Evolutionary conservation across 2,113 vertebrate species (phyloP).

Genomic region (Dipodomys merriami): DNA sequence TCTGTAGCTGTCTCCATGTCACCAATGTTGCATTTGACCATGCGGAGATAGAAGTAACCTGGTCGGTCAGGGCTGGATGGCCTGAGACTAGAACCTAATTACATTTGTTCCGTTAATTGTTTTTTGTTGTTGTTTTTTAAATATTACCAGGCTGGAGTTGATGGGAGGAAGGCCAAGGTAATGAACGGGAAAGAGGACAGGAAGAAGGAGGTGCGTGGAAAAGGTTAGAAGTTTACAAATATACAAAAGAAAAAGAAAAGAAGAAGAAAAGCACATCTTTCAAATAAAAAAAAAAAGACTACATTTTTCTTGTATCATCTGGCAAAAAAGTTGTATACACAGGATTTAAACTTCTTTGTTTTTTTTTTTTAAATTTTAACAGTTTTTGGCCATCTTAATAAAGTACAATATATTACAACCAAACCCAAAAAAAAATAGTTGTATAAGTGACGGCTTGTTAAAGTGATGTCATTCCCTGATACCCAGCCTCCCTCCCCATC

Average conservation of each 20-base stretch:
- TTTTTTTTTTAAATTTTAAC: conserved; percentile 85
- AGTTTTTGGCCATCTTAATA: conserved; percentile 93
- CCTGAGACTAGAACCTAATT: conserved; percentile 15
- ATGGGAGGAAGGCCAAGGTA: conserved; percentile 49
- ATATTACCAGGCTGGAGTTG: conserved; percentile 28
- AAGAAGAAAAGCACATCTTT: conserved; percentile 84
- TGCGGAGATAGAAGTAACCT: not conserved
- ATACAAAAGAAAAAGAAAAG: conserved; percentile 89
- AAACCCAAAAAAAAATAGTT: conserved; percentile 86
- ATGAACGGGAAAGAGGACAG: conserved; percentile 51
- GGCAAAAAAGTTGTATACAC: conserved; percentile 86
- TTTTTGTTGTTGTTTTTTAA: not conserved
- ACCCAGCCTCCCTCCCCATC: conserved; percentile 77
- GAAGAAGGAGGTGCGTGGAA: conserved; percentile 78
- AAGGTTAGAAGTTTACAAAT: conserved; percentile 90
- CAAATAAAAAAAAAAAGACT: conserved; percentile 81
- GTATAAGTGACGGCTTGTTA: conserved; percentile 83
- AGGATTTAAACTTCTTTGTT: conserved; percentile 83
- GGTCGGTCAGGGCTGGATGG: conserved; percentile 13
- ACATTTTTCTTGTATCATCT: conserved; percentile 82
- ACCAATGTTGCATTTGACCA: conserved; percentile 47
- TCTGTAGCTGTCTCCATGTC: not conserved
- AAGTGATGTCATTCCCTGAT: conserved; percentile 79
- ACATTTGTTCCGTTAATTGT: conserved; percentile 39
- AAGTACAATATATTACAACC: conserved; percentile 92